These are phyloP conservation scores for Drosophila miranda DNA, from an alignment of 1,140 invertebrate genomes.

Conservation along the genomic window DNA sequence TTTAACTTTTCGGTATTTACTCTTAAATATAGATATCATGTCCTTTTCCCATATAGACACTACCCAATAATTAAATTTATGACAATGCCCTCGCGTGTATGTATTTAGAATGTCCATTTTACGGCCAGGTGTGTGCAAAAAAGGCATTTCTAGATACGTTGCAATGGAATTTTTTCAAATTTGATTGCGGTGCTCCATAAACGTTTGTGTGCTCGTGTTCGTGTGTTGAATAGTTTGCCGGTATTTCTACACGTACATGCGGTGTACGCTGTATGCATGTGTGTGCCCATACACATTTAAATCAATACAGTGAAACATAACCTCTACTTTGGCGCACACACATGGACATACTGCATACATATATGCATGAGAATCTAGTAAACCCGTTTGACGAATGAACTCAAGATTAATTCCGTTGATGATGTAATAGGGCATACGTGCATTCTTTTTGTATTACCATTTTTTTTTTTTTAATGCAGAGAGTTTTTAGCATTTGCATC, in stretches of 20 bases:
- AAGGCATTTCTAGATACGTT: neutral
- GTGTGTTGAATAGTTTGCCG: constrained; percentile 21
- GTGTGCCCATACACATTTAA: constrained; percentile 24
- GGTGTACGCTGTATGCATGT: constrained; percentile 16
- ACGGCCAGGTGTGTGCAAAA: constrained; percentile 18
- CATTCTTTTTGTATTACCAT: constrained; percentile 12
- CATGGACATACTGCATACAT: constrained; percentile 13
- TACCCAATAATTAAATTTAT: too few relatives aligned
- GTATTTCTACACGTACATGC: constrained; percentile 14
- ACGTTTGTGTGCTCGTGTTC: constrained; percentile 10
- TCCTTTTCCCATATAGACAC: too few relatives aligned
- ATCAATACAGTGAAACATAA: constrained; percentile 40
- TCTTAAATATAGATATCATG: too few relatives aligned
- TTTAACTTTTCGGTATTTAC: neutral
- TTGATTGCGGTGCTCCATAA: constrained; percentile 32
- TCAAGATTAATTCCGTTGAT: constrained; percentile 59
- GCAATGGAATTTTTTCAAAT: constrained; percentile 36
- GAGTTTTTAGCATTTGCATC: neutral
- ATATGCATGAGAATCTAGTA: constrained; percentile 50
- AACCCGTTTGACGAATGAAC: constrained; percentile 67
- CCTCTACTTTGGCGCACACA: constrained; percentile 28
- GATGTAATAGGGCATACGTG: constrained; percentile 63
- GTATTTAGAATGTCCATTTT: constrained; percentile 13
- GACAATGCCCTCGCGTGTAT: neutral
- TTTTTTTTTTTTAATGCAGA: neutral